Conservation (phyloP, 2,888 invertebrate genomes). For the Ecliptopera silaceata region DNA sequence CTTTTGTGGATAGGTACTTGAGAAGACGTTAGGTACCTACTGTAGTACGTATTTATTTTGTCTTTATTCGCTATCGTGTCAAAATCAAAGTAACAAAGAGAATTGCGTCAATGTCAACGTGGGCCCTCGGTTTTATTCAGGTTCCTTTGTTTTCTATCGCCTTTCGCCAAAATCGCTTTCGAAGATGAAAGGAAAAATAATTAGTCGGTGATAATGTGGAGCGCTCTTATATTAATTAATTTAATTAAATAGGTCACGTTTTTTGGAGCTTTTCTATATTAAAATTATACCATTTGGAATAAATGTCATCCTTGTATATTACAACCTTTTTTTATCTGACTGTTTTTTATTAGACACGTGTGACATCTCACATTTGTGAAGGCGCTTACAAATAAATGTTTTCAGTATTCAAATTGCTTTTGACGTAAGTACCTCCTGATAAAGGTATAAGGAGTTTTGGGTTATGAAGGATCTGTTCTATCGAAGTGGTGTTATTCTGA, state of each 20-base stretch:
- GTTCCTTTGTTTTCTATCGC: slow-evolving; percentile 62
- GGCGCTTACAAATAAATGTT: not conserved
- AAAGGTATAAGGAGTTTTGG: no score
- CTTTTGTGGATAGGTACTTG: not conserved
- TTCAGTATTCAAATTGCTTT: not conserved
- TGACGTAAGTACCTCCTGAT: no score
- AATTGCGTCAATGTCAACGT: slow-evolving; percentile 55
- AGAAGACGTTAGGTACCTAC: not conserved
- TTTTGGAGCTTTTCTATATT: not conserved
- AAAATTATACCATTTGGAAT: no score
- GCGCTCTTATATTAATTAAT: slow-evolving; percentile 34
- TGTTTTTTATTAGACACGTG: not conserved
- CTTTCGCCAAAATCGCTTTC: slow-evolving; percentile 63
- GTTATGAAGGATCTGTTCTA: no score
- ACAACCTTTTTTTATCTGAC: not conserved
- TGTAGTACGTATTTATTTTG: slow-evolving; percentile 31
- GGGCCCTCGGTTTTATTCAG: slow-evolving; percentile 60
- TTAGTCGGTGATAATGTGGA: slow-evolving; percentile 50
- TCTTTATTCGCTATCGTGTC: slow-evolving; percentile 32
- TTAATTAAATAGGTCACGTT: not conserved
- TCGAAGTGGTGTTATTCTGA: no score
- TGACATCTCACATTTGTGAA: not conserved
- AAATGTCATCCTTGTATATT: not conserved
- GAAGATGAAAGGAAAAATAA: slow-evolving; percentile 69
- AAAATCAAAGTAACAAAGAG: slow-evolving; percentile 61